Conservation (phyloP, 2,797 vertebrate genomes). For the Atherinosoma microstoma region DNA sequence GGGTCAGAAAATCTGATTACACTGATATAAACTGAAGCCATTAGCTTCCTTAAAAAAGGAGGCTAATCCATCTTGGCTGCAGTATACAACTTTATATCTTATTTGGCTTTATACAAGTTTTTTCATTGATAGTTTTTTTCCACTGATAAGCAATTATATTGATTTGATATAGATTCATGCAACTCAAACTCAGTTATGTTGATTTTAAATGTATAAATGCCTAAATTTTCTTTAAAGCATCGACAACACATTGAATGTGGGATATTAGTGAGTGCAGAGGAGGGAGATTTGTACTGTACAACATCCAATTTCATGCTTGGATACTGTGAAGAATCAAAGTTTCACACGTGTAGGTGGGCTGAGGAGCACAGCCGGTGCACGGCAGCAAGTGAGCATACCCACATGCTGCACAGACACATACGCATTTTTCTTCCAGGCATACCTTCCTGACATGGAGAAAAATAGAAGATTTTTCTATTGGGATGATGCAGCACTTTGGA, state of each 20-base stretch:
- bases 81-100: neutral
- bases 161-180: slow-evolving; percentile 3
- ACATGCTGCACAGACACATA: slow-evolving; percentile 1
- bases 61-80: neutral
- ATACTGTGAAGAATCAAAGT: slow-evolving; percentile 62
- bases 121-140: neutral
- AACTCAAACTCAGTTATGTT: neutral
- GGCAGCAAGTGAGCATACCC: slow-evolving; percentile 28
- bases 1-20: slow-evolving; percentile 3
- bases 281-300: slow-evolving; percentile 56
- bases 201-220: slow-evolving; percentile 11
- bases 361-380: slow-evolving; percentile 42
- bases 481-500: neutral
- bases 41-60: neutral
- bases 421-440: neutral
- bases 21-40: neutral
- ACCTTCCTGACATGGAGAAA: neutral
- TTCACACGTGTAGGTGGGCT: slow-evolving; percentile 68
- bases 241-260: slow-evolving; percentile 12
- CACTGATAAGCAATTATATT: neutral
- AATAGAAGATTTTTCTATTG: neutral
- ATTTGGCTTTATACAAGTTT: neutral
- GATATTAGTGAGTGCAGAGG: slow-evolving; percentile 24
- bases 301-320: slow-evolving; percentile 79
- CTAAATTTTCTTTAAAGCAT: slow-evolving; percentile 30